These are phyloP conservation scores for Arion vulgaris DNA, from an alignment of 1,140 invertebrate species.

Conservation along the genomic window DNA sequence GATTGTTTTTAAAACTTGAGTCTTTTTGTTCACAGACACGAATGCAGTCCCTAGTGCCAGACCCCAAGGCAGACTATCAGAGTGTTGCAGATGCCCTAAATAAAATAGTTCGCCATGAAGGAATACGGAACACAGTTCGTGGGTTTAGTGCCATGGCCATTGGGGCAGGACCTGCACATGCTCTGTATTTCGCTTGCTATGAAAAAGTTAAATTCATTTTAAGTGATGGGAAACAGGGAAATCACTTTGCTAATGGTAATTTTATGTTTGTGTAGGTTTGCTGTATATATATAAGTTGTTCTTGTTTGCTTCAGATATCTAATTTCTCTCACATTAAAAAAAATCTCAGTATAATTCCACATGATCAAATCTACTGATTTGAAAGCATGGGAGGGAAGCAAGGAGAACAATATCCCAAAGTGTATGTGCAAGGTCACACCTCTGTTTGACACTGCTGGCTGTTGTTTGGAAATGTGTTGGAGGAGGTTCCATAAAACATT, in stretches of 20 bases:
- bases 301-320: too few species aligned
- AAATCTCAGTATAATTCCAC: too few species aligned
- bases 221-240: constrained; percentile 75
- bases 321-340: too few species aligned
- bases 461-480: too few species aligned
- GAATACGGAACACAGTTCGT: constrained; percentile 88
- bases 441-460: too few species aligned
- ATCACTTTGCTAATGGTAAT: constrained; percentile 68
- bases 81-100: constrained; percentile 84
- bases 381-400: too few species aligned
- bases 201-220: constrained; percentile 89
- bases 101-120: constrained; percentile 93
- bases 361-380: too few species aligned
- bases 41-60: constrained; percentile 91
- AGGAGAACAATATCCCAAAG: too few species aligned
- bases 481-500: too few species aligned
- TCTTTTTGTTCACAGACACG: constrained; percentile 84
- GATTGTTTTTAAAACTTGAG: not conserved
- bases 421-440: too few species aligned
- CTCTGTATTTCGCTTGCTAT: constrained; percentile 98
- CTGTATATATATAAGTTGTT: not conserved
- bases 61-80: constrained; percentile 80
- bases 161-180: constrained; percentile 98
- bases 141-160: constrained; percentile 93
- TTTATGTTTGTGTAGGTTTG: not conserved